Evolutionary conservation across 1,140 invertebrate species (phyloP), one percentile per base, ranked within the genome.

Genomic region (Idris sp.): DNA sequence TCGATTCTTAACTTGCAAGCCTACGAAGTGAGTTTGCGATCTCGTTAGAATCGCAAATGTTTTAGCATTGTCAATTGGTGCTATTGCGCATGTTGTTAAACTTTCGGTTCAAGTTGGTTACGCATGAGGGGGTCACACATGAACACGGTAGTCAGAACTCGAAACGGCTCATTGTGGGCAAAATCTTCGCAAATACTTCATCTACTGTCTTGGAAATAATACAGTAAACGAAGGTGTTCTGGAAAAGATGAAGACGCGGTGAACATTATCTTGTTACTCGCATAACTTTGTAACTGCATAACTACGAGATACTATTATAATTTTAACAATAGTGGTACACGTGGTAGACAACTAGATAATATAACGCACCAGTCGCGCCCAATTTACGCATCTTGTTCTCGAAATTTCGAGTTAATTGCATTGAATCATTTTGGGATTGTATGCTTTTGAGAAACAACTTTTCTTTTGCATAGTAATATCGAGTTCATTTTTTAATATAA

Each of bases 21-120:
- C 35, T 35, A 61, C 48, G 64, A 74, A 75, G 58, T 64, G 51
- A 59, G 46, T 65, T 76, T 69, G 54, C 54, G 25, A 64, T 67
- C 59, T 71, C 65, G 73, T 76, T 76, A 67, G 73, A 76, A 76
- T 71, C 65, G 61, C 73, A 76, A 71, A 71, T 76, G 73, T 76
- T 76, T 76, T 65, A 71, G 59, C 65, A 54, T 71, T 46, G 59
- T 61, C 53, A 61, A 65, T 69, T 71, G 65, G 40, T 65, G 65
- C 69, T 64, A 46, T 56, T 41, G 9, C 58, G 41, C 64, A 41
- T 64, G 51, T 69, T 75, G 73, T 65, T 49, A 75, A 75, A 71
- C 53, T 76, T 71, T 76, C 54, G 19, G 73, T 67, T 59, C 59
- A 61, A 61, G 53, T 76, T 71, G n/a, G 73, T 76, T 76, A 76